Conservation (phyloP, 2,113 vertebrate genomes). For the Clinocottus analis region DNA sequence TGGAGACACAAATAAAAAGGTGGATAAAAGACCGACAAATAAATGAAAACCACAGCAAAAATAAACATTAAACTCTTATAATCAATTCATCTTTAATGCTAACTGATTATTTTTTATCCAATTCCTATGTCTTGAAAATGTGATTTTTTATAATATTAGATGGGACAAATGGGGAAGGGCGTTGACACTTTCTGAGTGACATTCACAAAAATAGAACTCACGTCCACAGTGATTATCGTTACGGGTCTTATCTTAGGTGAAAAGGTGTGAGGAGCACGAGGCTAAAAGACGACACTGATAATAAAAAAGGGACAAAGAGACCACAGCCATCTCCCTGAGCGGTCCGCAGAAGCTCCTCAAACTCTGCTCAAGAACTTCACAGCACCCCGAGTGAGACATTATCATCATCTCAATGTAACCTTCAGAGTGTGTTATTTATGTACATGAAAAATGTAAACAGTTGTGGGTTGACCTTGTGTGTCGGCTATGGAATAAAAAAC, state of each 20-base stretch:
- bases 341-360: conserved; percentile 61
- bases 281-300: conserved; percentile 72
- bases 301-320: conserved; percentile 78
- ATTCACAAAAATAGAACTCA: conserved; percentile 84
- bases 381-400: conserved; percentile 69
- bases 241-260: conserved; percentile 82
- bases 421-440: conserved; percentile 46
- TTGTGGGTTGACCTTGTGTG: conserved; percentile 48
- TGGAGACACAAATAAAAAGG: conserved; percentile 74
- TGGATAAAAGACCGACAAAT: conserved; percentile 70
- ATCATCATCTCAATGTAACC: conserved; percentile 48
- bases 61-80: conserved; percentile 73
- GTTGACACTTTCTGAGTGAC: conserved; percentile 84
- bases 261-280: conserved; percentile 78
- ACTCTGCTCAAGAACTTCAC: conserved; percentile 68
- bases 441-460: conserved; percentile 58
- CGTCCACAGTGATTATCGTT: conserved; percentile 85
- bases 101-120: conserved; percentile 55
- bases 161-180: conserved; percentile 77
- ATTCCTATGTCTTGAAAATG: conserved; percentile 73
- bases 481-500: conserved; percentile 31
- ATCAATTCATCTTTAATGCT: conserved; percentile 66
- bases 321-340: conserved; percentile 84
- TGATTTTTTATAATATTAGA: conserved; percentile 77
- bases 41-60: conserved; percentile 78